Conservation (phyloP, 2,888 invertebrate species). For the Chydorus sphaericus region DNA sequence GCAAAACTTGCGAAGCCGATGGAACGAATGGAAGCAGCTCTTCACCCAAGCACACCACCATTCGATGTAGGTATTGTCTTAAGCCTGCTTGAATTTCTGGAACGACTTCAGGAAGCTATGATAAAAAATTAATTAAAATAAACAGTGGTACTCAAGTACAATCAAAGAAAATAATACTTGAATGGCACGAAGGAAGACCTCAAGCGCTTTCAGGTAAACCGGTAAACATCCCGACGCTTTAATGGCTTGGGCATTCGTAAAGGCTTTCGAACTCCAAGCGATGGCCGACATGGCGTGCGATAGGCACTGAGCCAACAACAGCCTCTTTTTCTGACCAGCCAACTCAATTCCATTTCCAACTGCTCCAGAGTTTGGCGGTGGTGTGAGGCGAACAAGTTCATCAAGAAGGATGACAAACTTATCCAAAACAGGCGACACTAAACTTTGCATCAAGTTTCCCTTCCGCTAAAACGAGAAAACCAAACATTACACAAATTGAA, state of each 20-base stretch:
- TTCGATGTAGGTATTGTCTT: conserved; percentile 39
- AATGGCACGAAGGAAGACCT: conserved; percentile 35
- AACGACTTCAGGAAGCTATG: conserved; percentile 6
- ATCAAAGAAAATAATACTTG: conserved; percentile 24
- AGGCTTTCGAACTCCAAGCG: conserved; percentile 41
- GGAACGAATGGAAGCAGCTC: conserved; percentile 39
- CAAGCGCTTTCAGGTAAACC: conserved; percentile 34
- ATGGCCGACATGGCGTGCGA: conserved; percentile 37
- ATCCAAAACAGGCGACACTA: conserved; percentile 33
- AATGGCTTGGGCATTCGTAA: conserved; percentile 38
- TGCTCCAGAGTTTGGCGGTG: conserved; percentile 16
- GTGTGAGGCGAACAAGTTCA: conserved; percentile 24
- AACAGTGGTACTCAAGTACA: neutral
- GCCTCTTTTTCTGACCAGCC: conserved; percentile 28
- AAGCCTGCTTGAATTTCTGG: conserved; percentile 30
- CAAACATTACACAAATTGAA: neutral
- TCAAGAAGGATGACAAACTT: conserved; percentile 30
- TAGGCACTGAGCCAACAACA: conserved; percentile 21
- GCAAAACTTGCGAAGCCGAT: conserved; percentile 32
- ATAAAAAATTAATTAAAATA: neutral
- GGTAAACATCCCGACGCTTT: conserved; percentile 35
- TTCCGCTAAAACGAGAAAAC: conserved; percentile 27
- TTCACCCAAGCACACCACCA: conserved; percentile 40
- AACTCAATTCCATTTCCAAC: conserved; percentile 26
- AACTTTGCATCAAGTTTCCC: conserved; percentile 30